Conservation (phyloP, 1,140 invertebrate genomes). For the Aphelinus atriplicis region DNA sequence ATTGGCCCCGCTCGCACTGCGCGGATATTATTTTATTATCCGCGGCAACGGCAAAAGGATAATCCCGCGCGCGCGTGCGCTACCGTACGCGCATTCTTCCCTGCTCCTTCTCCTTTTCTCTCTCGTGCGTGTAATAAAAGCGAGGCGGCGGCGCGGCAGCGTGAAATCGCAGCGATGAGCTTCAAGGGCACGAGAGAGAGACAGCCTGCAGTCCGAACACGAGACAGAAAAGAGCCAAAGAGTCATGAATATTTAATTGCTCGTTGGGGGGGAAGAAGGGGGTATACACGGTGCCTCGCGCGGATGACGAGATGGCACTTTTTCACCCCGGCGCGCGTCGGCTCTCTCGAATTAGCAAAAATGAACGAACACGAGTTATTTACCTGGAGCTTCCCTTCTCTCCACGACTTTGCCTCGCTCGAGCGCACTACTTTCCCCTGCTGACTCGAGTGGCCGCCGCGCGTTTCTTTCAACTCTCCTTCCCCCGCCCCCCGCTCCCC, state of each 20-base stretch:
- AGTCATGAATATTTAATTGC: conserved; percentile 38
- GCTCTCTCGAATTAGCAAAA: too few relatives aligned
- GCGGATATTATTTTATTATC: conserved; percentile 58
- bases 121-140: conserved; percentile 17
- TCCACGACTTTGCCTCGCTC: too few relatives aligned
- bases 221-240: not conserved
- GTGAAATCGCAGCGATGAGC: not conserved
- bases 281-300: not conserved
- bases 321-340: not conserved
- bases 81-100: not conserved
- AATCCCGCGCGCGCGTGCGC: conserved; percentile 38
- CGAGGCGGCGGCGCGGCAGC: not conserved
- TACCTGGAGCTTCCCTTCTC: too few relatives aligned
- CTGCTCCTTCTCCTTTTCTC: too few relatives aligned
- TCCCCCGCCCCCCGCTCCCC: too few relatives aligned
- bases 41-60: conserved; percentile 44
- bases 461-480: too few relatives aligned
- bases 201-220: too few relatives aligned
- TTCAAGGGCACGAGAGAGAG: not conserved
- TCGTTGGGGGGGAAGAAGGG: not conserved
- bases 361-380: not conserved
- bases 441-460: too few relatives aligned
- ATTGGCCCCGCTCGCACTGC: conserved; percentile 44
- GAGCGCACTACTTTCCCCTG: too few relatives aligned
- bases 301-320: not conserved